Percentiles rank a stretch among this genome's conserved stretches.
Conservation (phyloP, 2,888 invertebrate species). For the Aleiodes testaceus region DNA sequence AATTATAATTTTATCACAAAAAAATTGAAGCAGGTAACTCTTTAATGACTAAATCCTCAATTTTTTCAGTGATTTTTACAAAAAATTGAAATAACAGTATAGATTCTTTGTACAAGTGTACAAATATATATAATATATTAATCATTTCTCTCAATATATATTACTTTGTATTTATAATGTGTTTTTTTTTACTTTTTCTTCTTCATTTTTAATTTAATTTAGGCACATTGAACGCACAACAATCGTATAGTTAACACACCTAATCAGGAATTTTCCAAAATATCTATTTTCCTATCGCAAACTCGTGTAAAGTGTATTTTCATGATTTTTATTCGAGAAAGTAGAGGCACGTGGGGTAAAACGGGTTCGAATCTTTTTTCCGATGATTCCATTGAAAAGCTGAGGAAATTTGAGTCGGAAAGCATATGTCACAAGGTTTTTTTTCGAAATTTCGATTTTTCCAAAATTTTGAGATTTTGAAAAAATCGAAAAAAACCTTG, state of each 20-base stretch:
- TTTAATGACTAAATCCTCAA: neutral
- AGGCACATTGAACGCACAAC: conserved; percentile 70
- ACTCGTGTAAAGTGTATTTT: conserved; percentile 33
- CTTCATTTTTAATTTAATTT: conserved; percentile 50
- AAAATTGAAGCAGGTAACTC: conserved; percentile 13
- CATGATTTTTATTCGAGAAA: conserved; percentile 11
- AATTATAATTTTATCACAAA: conserved; percentile 16
- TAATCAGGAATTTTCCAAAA: conserved; percentile 49
- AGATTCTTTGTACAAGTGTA: conserved; percentile 46
- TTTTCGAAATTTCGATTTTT: no score
- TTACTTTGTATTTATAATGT: conserved; percentile 34
- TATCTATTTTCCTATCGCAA: conserved; percentile 34
- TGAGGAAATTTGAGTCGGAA: no score
- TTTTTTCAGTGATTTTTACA: conserved; percentile 35
- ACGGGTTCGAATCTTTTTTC: no score
- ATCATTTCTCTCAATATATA: conserved; percentile 28
- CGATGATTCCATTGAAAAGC: no score
- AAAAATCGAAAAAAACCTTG: no score
- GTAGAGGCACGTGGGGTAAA: no score
- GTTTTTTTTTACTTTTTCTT: conserved; percentile 28
- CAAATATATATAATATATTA: conserved; percentile 39
- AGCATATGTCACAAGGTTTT: no score
- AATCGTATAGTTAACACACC: conserved; percentile 59
- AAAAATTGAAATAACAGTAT: conserved; percentile 43
- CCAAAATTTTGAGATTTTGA: no score